phyloP scores from a whole-genome alignment of 2,888 invertebrate species.

The Frankliniella fusca region DNA sequence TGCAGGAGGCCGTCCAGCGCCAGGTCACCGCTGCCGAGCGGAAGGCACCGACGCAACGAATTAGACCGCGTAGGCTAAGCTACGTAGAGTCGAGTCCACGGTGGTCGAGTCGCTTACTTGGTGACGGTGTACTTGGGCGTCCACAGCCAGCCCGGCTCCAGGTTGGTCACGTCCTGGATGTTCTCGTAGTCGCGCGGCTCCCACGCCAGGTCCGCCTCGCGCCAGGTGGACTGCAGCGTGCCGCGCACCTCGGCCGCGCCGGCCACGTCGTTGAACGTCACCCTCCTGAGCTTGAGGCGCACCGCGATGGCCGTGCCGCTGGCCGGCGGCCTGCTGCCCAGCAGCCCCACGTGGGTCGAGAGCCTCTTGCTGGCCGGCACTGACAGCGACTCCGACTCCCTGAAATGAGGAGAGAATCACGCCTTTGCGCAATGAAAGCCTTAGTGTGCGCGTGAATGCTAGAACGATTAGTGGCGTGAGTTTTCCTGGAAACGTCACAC shows the following conservation, averaged over 20 bases:
- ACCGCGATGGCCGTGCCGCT: no score
- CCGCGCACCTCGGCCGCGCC: neutral
- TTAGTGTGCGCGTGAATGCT: no score
- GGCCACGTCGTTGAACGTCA: neutral
- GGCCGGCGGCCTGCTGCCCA: no score
- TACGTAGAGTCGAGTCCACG: no score
- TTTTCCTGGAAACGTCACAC: no score
- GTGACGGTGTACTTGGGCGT: neutral
- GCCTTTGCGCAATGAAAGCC: no score
- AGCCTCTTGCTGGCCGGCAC: no score
- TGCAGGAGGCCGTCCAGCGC: neutral
- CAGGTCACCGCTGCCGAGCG: neutral
- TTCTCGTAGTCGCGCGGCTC: neutral
- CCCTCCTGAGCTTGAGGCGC: no score
- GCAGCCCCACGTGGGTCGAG: no score
- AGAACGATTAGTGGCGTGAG: no score
- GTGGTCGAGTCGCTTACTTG: neutral
- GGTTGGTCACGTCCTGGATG: neutral
- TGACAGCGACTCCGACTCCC: no score
- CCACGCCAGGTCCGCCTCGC: neutral
- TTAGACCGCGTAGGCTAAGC: neutral
- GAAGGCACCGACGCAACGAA: neutral
- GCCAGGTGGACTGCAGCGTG: neutral
- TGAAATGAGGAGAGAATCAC: no score
- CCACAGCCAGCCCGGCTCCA: neutral